Evolutionary conservation across 1,140 invertebrate genomes (phyloP).

Genomic region (Apis dorsata): DNA sequence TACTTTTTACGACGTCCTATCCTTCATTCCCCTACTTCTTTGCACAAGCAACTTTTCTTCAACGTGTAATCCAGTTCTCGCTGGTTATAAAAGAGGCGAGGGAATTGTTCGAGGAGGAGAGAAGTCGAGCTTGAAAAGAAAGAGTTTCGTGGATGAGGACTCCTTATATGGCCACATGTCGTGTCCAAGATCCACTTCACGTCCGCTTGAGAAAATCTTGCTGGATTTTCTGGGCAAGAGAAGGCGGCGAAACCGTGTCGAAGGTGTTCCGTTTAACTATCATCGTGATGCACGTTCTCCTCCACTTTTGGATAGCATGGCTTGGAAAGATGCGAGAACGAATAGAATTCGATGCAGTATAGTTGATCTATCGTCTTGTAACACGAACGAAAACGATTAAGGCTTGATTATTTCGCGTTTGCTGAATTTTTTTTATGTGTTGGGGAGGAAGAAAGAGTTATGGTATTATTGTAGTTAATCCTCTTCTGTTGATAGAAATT

Average conservation of each 20-base stretch:
- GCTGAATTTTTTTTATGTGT: background rate
- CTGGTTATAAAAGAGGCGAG: constrained; percentile 55
- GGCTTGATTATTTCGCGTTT: background rate
- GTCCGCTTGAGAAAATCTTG: constrained; percentile 24
- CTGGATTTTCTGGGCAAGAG: background rate
- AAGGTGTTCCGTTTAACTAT: constrained; percentile 32
- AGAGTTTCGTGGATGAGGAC: constrained; percentile 53
- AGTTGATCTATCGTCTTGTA: background rate
- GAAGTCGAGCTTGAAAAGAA: constrained; percentile 41
- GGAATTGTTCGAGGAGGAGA: constrained; percentile 62
- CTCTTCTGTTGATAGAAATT: too few relatives aligned
- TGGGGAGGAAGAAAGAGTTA: background rate
- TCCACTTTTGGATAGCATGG: background rate
- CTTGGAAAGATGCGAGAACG: background rate
- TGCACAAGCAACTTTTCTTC: constrained; percentile 64
- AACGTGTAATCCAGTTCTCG: constrained; percentile 72
- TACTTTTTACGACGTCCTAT: background rate
- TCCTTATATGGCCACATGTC: constrained; percentile 52
- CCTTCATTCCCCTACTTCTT: constrained; percentile 6
- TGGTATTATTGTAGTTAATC: too few relatives aligned
- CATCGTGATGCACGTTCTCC: background rate
- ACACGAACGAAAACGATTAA: constrained; percentile 13
- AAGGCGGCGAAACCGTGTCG: constrained; percentile 24
- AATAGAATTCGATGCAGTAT: background rate
- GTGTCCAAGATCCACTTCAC: constrained; percentile 60